These are phyloP conservation scores for Sebastes baramenuke DNA, from an alignment of 2,797 vertebrate species.

Conservation along the genomic window DNA sequence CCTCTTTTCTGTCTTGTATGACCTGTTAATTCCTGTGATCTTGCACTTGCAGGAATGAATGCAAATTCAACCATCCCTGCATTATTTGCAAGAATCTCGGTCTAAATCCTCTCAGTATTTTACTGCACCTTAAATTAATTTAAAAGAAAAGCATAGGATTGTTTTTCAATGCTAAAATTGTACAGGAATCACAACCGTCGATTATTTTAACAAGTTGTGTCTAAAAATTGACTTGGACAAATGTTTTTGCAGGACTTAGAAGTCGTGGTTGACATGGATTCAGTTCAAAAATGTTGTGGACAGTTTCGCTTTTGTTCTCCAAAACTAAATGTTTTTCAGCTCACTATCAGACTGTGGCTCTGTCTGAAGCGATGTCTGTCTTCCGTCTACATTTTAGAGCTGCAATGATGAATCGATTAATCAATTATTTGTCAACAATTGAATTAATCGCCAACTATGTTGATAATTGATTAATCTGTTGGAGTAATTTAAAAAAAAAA, in stretches of 20 bases:
- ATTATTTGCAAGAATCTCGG: not conserved
- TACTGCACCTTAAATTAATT: not conserved
- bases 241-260: not conserved
- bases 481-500: too few species aligned
- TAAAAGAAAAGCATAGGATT: not conserved
- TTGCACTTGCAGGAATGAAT: not conserved
- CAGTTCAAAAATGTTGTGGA: not conserved
- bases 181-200: not conserved
- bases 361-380: not conserved
- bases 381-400: not conserved
- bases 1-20: not conserved
- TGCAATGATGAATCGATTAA: too few species aligned
- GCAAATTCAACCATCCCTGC: not conserved
- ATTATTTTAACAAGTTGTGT: not conserved
- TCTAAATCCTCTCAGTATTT: not conserved
- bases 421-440: too few species aligned
- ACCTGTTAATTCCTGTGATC: not conserved
- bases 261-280: not conserved
- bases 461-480: too few species aligned
- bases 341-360: not conserved
- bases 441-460: too few species aligned
- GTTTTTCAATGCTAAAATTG: not conserved
- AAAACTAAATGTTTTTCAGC: not conserved
- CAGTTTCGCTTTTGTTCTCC: not conserved
- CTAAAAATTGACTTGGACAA: not conserved